Base-by-base conservation (phyloP, 2,888 invertebrate genomes). In the Dolichopus griseipennis region DNA sequence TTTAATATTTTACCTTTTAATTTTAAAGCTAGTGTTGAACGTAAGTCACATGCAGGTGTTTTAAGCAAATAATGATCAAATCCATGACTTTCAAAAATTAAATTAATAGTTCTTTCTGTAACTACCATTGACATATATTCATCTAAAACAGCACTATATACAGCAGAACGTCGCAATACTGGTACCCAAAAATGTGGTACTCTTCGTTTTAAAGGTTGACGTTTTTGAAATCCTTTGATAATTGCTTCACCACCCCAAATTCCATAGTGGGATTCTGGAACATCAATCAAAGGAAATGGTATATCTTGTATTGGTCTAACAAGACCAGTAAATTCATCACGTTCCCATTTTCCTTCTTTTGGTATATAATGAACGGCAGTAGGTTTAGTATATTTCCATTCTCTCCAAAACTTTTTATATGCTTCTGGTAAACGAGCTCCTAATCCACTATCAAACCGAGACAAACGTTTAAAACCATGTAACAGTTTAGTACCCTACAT, bases 221-320 rank as follows among this genome's bases (percentile, higher is more conserved):
- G 85, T 76, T 90, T 90, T 76, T 87, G 85, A 76, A 91, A 93
- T 66, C 96, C 98, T 84, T 93, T 90, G 27, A 99, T 83, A 0
- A 98, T 86, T 43, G 90, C 94, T 83, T 99, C 99, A 10, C 98
- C 98, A 71, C 97, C 98, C 97, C 97, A 98, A 72, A 99, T 84
- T 43, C 97, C 97, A 64, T 87, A 76, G 78, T 97, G 83, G 68
- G 90, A 83, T 82, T 97, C 93, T 61, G 85, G 83, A 0, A 97
- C 92, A 78, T 87, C 90, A 72, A 87, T 86, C 1, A 95, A 76
- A 1, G 91, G 92, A 41, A 97, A 80, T 41, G 90, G 87, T 63
- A 87, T 75, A 82, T 94, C 90, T 78, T 93, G 91, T 66, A 93
- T 83, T 0, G 89, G 89, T 69, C 82, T 77, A 15, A 91, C 88